These are phyloP conservation scores for Melanostoma scalare DNA, from an alignment of 2,888 invertebrate genomes.

Conservation along the genomic window DNA sequence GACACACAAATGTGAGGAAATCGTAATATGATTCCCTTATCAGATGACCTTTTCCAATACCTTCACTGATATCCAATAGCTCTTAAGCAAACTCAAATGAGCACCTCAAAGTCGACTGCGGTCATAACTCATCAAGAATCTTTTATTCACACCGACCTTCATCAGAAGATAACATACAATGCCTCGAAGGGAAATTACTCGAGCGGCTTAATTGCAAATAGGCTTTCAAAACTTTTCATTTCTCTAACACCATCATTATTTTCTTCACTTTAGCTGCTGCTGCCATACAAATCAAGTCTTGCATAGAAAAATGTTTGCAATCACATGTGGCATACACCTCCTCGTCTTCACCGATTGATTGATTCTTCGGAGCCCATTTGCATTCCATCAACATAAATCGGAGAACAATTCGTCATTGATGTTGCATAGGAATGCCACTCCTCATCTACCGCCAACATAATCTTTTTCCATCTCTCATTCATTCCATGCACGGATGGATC, in stretches of 20 bases:
- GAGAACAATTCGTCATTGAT: conserved; percentile 18
- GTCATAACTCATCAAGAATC: conserved; percentile 8
- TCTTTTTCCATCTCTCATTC: conserved; percentile 7
- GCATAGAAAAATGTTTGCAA: conserved; percentile 45
- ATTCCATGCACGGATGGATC: conserved; percentile 23
- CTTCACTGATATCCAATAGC: background rate
- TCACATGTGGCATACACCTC: conserved; percentile 4
- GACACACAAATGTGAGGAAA: conserved; percentile 1
- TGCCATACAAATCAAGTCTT: conserved; percentile 44
- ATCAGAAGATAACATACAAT: background rate
- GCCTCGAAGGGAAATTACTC: conserved; percentile 43
- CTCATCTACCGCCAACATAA: conserved; percentile 26
- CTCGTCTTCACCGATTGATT: conserved; percentile 36
- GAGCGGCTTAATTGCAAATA: conserved; percentile 10
- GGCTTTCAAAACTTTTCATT: conserved; percentile 51
- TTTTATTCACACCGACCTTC: conserved; percentile 6
- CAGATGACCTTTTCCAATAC: background rate
- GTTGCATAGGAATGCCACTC: conserved; percentile 8
- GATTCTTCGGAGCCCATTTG: conserved; percentile 52
- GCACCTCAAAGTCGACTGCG: conserved; percentile 11
- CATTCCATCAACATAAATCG: conserved; percentile 47
- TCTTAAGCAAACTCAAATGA: background rate
- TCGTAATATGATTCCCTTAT: background rate
- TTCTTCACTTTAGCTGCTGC: conserved; percentile 2
- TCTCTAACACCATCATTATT: conserved; percentile 40